phyloP scores from a whole-genome alignment of 2,888 invertebrate species.

The Miltochrista miniata region DNA sequence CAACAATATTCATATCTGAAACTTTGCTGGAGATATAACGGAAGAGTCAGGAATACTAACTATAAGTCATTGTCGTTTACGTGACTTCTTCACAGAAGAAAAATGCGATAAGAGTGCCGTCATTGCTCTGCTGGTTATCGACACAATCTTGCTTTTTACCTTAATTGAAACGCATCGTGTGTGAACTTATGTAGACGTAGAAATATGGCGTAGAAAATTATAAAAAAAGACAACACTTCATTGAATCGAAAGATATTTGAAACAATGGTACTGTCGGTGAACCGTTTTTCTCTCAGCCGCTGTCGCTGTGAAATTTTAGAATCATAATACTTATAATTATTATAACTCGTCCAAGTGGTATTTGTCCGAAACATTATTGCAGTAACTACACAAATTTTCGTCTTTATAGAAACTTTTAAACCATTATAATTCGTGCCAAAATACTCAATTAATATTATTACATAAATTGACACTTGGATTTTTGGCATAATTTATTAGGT shows the following conservation, averaged over 20 bases:
- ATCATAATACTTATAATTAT: background rate
- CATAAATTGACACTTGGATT: no score
- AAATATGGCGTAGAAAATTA: background rate
- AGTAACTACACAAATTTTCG: no score
- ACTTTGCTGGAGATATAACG: no score
- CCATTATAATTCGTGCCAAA: no score
- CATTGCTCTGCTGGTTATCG: background rate
- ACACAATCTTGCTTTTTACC: conserved; percentile 1
- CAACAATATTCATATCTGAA: no score
- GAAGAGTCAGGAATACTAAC: no score
- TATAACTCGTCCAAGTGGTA: background rate
- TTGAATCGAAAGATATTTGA: background rate
- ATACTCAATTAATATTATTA: no score
- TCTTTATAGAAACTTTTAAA: no score
- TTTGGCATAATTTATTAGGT: no score
- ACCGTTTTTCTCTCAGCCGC: background rate
- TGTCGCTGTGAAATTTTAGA: background rate
- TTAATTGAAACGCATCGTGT: background rate
- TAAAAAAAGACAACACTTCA: background rate
- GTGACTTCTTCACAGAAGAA: background rate
- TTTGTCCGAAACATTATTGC: background rate
- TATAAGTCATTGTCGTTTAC: background rate
- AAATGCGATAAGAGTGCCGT: background rate
- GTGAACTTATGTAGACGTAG: background rate
- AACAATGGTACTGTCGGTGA: background rate